A percentile compares a stretch with the other conserved stretches of the same genome.
These are phyloP conservation scores for Coluber constrictor DNA, from an alignment of 2,797 vertebrate species.

Conservation along the genomic window DNA sequence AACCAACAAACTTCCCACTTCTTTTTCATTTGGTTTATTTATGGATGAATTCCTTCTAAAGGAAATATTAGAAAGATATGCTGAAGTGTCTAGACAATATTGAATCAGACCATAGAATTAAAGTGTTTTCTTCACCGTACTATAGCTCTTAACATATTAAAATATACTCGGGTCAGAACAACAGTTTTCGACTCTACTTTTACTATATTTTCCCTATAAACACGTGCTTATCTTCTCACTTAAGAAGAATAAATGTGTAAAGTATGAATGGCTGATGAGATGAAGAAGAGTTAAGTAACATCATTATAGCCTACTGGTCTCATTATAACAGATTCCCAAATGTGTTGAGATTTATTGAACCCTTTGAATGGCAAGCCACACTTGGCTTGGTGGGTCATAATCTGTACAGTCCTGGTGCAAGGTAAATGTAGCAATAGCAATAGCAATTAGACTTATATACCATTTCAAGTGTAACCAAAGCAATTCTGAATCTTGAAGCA, in stretches of 20 bases:
- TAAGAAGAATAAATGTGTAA: background rate
- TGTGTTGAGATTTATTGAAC: background rate
- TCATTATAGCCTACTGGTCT: background rate
- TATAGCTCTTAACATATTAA: conserved; percentile 51
- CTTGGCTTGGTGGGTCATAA: background rate
- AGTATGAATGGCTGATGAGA: background rate
- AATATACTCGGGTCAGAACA: conserved; percentile 39
- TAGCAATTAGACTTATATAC: background rate
- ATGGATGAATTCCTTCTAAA: conserved; percentile 63
- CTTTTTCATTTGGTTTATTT: conserved; percentile 63
- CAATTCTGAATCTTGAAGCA: background rate
- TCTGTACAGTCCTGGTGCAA: background rate
- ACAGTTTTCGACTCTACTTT: background rate
- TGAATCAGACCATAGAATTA: conserved; percentile 61
- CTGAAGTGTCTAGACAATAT: conserved; percentile 61
- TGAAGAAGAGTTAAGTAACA: background rate
- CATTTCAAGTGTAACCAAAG: background rate
- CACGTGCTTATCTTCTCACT: background rate
- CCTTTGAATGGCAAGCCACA: background rate
- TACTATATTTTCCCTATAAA: background rate
- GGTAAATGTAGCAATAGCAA: background rate
- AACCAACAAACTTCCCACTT: conserved; percentile 59
- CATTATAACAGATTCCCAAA: background rate
- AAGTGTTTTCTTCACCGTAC: conserved; percentile 63
- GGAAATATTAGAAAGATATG: conserved; percentile 47